Base-by-base conservation (phyloP, 2,888 invertebrate genomes). In the Coelogynopora nodosa region DNA sequence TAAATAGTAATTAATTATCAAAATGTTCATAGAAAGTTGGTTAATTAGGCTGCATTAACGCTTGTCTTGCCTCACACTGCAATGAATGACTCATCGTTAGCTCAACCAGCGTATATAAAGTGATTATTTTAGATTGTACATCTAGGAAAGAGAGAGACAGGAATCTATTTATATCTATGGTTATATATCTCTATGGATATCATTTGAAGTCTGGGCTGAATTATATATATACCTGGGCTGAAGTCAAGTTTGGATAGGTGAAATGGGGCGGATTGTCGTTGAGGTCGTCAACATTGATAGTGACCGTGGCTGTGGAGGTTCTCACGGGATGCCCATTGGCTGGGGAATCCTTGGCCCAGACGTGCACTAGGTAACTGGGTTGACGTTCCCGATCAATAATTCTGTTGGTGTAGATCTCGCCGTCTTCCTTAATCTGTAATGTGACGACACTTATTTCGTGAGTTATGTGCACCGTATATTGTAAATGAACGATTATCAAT, bases 191-290 rank as follows among this genome's bases (percentile, higher is more conserved):
- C n/a, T n/a, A n/a, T n/a, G n/a, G n/a, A n/a, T n/a, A n/a, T n/a
- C n/a, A n/a, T n/a, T n/a, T n/a, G n/a, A n/a, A n/a, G n/a, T n/a
- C n/a, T n/a, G n/a, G n/a, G n/a, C n/a, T n/a, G n/a, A n/a, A n/a
- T n/a, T n/a, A n/a, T n/a, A n/a, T n/a, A n/a, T n/a, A n/a, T 26
- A 74, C 74, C 27, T 74, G 74, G 2, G 74, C 74, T 2, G 74
- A 74, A 5, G 82, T 82, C 31, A 29, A 27, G 31, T 82, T 82
- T 2, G 82, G 82, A 27, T 82, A 82, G 2, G 31, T 82, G 31
- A 82, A 82, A 2, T 10, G 10, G 2, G 82, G 82, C n/a, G 10
- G 31, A 82, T 82, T 82, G 23, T 82, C 82, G 27, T 82, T 82
- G n/a, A 82, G 27, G 23, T 82, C 82, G 5, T 28, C 2, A 2